Conservation (phyloP, 1,140 invertebrate genomes). For the Temnothorax longispinosus region DNA sequence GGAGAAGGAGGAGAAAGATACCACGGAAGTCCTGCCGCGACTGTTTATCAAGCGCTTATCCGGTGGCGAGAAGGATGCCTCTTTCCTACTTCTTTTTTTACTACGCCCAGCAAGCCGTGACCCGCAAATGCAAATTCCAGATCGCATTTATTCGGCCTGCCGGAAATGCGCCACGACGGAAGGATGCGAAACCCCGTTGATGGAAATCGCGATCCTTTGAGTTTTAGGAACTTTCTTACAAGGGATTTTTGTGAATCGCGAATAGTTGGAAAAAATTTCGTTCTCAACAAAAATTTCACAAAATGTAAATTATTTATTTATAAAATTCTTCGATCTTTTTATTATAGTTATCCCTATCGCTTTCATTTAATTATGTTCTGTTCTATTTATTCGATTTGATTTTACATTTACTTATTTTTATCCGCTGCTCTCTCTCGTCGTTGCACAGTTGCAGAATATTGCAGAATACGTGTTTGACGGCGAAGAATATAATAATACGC, state of each 20-base stretch:
- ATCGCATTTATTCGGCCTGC: conserved; percentile 53
- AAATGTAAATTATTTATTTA: not conserved
- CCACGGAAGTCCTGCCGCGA: conserved; percentile 46
- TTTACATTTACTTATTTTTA: not conserved
- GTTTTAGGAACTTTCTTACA: not conserved
- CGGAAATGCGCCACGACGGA: conserved; percentile 47
- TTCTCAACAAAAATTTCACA: not conserved
- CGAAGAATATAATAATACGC: not conserved
- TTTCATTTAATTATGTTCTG: not conserved
- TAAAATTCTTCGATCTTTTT: not conserved
- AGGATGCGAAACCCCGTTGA: conserved; percentile 10
- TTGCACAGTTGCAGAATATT: not conserved
- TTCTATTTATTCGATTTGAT: not conserved
- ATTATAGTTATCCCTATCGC: not conserved
- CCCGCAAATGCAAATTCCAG: conserved; percentile 63
- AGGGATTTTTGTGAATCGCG: not conserved
- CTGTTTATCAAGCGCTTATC: conserved; percentile 63
- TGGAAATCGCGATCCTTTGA: conserved; percentile 12
- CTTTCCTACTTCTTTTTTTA: not conserved
- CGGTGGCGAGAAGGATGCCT: conserved; percentile 38
- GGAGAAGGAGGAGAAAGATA: not conserved
- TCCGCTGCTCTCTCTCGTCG: not conserved
- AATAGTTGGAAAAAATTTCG: not conserved
- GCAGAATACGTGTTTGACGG: not conserved
- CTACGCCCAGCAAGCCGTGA: conserved; percentile 32